Evolutionary conservation across 2,797 vertebrate genomes (phyloP).

Genomic region (Synanceia verrucosa): DNA sequence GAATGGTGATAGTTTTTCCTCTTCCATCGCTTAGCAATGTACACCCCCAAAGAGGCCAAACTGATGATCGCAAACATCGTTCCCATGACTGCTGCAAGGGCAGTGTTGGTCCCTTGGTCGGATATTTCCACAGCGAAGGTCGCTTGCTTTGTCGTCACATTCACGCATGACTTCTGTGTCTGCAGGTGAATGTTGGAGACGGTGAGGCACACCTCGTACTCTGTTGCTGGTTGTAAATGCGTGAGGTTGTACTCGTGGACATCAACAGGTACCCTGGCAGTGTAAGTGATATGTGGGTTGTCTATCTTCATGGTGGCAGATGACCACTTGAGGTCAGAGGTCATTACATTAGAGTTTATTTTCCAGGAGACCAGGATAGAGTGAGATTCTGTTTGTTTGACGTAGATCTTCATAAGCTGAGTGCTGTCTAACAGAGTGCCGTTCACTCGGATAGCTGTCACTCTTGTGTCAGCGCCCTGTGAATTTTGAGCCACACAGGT

Average conservation of each 20-base stretch:
- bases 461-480: constrained; percentile 93
- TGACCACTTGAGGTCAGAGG: constrained; percentile 95
- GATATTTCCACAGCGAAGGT: constrained; percentile 89
- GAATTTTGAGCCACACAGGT: constrained; percentile 95
- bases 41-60: constrained; percentile 88
- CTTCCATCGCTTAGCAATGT: constrained; percentile 93
- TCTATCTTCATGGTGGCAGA: constrained; percentile 98
- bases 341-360: constrained; percentile 94
- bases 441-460: constrained; percentile 91
- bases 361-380: constrained; percentile 97
- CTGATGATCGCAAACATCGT: constrained; percentile 92
- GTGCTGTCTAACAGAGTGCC: constrained; percentile 92
- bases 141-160: constrained; percentile 92
- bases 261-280: constrained; percentile 94
- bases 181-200: constrained; percentile 94
- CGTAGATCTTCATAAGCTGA: constrained; percentile 93
- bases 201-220: constrained; percentile 95
- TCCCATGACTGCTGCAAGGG: constrained; percentile 92
- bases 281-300: constrained; percentile 97
- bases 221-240: constrained; percentile 92
- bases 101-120: constrained; percentile 91
- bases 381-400: constrained; percentile 92
- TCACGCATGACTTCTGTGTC: constrained; percentile 93
- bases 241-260: constrained; percentile 98
- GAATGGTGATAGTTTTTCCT: constrained; percentile 98